Conservation (phyloP, 2,888 invertebrate genomes). For the Poecilobothrus nobilitatus region DNA sequence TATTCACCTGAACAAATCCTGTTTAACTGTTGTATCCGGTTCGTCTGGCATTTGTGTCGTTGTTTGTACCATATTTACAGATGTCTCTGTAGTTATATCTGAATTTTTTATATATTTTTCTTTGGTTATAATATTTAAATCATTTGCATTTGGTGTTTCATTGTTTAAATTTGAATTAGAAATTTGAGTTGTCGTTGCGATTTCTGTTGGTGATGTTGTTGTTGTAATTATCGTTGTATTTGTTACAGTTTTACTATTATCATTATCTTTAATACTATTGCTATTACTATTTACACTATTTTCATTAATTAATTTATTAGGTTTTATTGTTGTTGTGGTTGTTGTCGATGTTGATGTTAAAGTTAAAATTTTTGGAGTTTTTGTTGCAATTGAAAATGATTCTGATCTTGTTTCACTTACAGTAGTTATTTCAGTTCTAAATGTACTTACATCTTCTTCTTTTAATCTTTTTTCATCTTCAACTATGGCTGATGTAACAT, state of each 20-base stretch:
- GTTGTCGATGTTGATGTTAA: background rate
- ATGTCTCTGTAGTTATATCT: background rate
- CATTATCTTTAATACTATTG: no score
- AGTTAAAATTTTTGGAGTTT: background rate
- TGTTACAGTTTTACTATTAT: background rate
- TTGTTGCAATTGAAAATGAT: background rate
- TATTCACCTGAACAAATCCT: background rate
- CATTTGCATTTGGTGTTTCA: background rate
- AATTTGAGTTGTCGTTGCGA: background rate
- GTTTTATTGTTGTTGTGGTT: no score
- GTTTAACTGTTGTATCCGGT: background rate
- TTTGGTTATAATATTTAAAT: background rate
- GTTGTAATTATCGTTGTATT: background rate
- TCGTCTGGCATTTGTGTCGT: background rate
- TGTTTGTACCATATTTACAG: background rate
- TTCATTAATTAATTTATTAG: background rate
- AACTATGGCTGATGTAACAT: background rate
- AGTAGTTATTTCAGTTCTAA: background rate
- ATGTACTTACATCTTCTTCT: background rate
- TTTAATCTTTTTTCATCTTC: background rate
- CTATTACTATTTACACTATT: background rate
- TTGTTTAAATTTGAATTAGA: background rate
- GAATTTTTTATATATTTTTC: background rate
- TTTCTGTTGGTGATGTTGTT: background rate
- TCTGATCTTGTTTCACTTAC: background rate